Base-by-base conservation (phyloP, 2,797 vertebrate genomes). In the Tapera naevia region DNA sequence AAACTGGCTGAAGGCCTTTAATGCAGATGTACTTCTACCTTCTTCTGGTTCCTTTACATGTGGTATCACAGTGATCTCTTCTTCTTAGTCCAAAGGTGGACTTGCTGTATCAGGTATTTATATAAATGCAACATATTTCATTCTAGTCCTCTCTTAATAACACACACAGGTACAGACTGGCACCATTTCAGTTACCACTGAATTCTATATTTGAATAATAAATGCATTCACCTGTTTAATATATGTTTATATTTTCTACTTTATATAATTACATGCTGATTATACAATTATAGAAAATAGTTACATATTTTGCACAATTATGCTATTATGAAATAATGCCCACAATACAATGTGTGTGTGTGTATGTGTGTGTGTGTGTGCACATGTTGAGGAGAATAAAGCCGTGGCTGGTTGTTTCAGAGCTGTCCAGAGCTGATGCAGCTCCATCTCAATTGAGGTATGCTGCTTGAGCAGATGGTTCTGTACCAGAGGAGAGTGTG, bases 141-240 rank as follows among this genome's bases (percentile, higher is more conserved):
- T 88, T 80, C 39, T 60, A 74, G 1, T 25, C 33, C 48, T 74
- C 48, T 81, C 2, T 86, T 94, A 94, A 80, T 81, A 89, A 46
- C 33, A 70, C 8, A 17, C 35, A 32, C 50, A 60, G 2, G 5
- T 75, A 84, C 25, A 79, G 62, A 50, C 76, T 91, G 93, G 70
- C 3, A 1, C 2, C 0, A 53, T 89, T 92, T 92, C 94, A 79
- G 73, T 81, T 81, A 62, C 91, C 80, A 79, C 82, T 94, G 89
- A 91, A 73, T 78, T 95, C 37, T 80, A 35, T 91, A 71, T 92
- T 82, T 92, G 80, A 94, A 89, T 95, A 95, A 87, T 82, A 87
- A 89, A 84, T 88, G 53, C 83, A 74, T 80, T 95, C 94, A 96
- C 95, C 95, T 95, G 84, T 90, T 89, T 93, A 97, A 94, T 91